These are phyloP conservation scores for Tor tambroides DNA, from an alignment of 2,113 vertebrate genomes.

Conservation along the genomic window DNA sequence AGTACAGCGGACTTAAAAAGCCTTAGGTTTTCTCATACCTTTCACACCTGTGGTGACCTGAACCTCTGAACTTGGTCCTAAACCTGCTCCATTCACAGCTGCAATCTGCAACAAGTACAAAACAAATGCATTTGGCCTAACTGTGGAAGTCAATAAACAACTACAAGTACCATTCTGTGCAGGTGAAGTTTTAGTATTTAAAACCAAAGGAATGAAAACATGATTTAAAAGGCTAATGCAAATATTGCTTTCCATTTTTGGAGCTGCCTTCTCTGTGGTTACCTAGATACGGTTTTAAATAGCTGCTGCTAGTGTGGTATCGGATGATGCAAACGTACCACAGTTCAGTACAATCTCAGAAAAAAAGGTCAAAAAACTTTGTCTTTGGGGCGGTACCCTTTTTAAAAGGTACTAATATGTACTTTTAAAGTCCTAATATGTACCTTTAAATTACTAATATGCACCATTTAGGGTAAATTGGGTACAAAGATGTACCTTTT, in stretches of 20 bases:
- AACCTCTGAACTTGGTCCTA: slow-evolving; percentile 87
- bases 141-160: background rate
- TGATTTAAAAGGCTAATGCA: background rate
- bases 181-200: background rate
- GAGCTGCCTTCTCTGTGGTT: background rate
- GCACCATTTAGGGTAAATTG: background rate
- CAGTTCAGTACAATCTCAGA: background rate
- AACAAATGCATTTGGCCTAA: slow-evolving; percentile 10
- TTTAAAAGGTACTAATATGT: background rate
- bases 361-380: background rate
- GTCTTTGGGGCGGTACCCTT: background rate
- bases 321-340: background rate
- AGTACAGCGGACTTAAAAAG: background rate
- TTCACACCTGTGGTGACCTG: slow-evolving; percentile 91
- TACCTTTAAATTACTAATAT: background rate
- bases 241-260: background rate
- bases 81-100: slow-evolving; percentile 90
- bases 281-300: slow-evolving; percentile 9
- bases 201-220: background rate
- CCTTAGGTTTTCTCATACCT: slow-evolving; percentile 74
- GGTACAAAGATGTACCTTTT: too few species aligned
- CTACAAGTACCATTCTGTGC: background rate
- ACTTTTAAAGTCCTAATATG: background rate
- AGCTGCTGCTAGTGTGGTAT: background rate
- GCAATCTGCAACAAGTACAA: slow-evolving; percentile 80